These are phyloP conservation scores for Ambastaia sidthimunki DNA, from an alignment of 2,797 vertebrate genomes.

Conservation along the genomic window DNA sequence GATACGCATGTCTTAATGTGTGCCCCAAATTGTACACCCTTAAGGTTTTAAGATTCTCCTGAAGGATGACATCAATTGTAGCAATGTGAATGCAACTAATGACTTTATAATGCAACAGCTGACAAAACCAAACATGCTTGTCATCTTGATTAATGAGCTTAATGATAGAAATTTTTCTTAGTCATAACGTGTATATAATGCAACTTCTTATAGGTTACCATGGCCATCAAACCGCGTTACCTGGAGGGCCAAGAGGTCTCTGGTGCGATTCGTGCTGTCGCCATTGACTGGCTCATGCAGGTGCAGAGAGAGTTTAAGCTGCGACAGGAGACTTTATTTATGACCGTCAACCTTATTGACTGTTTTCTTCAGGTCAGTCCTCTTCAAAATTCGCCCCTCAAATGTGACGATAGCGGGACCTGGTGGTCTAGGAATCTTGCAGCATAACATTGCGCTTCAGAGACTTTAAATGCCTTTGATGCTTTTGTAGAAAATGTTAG, in stretches of 20 bases:
- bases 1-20: not conserved
- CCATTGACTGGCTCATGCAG: conserved; percentile 73
- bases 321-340: conserved; percentile 74
- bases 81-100: too few relatives aligned
- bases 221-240: not conserved
- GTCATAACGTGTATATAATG: not conserved
- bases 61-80: too few relatives aligned
- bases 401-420: not conserved
- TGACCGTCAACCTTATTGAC: conserved; percentile 70
- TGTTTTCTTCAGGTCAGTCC: conserved; percentile 67
- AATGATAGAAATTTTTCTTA: not conserved
- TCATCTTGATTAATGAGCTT: not conserved
- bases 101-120: not conserved
- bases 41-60: too few relatives aligned
- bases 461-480: not conserved
- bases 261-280: conserved; percentile 65
- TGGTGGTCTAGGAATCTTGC: not conserved
- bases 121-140: not conserved
- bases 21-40: too few relatives aligned
- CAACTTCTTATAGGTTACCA: not conserved
- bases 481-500: not conserved
- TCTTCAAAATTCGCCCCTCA: not conserved
- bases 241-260: conserved; percentile 21
- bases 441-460: too few relatives aligned
- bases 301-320: conserved; percentile 71